Evolutionary conservation across 2,888 invertebrate species (phyloP), one percentile per base, ranked within the genome.

Genomic region (Caradrina kadenii): DNA sequence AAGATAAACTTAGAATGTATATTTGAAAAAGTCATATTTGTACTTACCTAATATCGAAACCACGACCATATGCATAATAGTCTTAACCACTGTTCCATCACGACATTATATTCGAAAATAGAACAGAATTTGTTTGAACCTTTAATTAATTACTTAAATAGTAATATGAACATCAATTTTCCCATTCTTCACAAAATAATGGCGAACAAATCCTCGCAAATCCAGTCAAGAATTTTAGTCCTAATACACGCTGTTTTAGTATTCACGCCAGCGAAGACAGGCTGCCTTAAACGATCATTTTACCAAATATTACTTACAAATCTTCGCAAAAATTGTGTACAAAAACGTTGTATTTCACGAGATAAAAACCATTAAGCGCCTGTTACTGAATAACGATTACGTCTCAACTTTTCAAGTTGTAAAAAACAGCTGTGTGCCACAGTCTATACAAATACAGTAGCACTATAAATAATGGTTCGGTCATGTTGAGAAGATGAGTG

Each of bases 331-430:
- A 76, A 65, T 61, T 63, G 31, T 49, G 10, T 52, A 17, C 53
- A 69, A 68, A 80, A 80, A 63, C 19, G 53, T 74, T 60, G 19
- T 67, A 62, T 52, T 58, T 35, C n/a, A 55, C 15, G 17, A 73
- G 69, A 80, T 73, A 76, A 83, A 71, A 73, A 39, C 68, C 71
- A 73, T 83, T 80, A 73, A 56, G 31, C 48, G 48, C 49, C 63
- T 72, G 21, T 67, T 72, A 61, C 26, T 26, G 49, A n/a, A 63
- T 60, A 72, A 75, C 49, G 76, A 69, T 82, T 64, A 79, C 61
- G 69, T 60, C 62, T 62, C 52, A 69, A 75, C 63, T 69, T 79
- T 74, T 68, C 22, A 63, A 79, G 63, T 53, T 8, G 48, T 68
- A 63, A 65, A 76, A 66, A 63, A 66, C 31, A 69, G 54, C 48